phyloP scores from a whole-genome alignment of 2,113 vertebrate genomes.

The Nothoprocta perdicaria region DNA sequence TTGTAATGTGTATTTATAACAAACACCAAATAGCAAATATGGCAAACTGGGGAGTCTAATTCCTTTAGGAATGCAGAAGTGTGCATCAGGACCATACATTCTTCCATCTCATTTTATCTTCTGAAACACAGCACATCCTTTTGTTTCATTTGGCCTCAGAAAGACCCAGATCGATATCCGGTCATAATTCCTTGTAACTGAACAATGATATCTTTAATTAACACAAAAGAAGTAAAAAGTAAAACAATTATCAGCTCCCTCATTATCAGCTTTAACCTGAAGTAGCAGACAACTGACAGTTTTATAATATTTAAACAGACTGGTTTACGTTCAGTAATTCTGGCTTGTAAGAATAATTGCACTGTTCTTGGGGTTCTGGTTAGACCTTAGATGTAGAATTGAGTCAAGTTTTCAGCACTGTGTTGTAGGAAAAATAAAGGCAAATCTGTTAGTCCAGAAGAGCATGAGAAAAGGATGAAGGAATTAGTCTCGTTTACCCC shows the following conservation, averaged over 20 bases:
- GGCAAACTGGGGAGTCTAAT: constrained; percentile 17
- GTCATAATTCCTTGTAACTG: constrained; percentile 6
- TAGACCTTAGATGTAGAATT: neutral
- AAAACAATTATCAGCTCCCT: neutral
- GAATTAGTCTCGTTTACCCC: neutral
- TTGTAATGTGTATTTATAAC: neutral
- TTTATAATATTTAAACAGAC: neutral
- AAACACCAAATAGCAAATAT: constrained; percentile 20
- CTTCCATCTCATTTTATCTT: neutral
- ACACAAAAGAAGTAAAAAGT: neutral
- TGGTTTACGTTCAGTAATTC: neutral
- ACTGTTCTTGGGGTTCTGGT: neutral
- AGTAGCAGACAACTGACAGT: neutral
- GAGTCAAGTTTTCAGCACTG: neutral
- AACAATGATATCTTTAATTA: neutral
- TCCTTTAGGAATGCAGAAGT: constrained; percentile 9
- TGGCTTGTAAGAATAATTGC: neutral
- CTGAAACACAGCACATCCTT: neutral
- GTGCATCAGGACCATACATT: neutral
- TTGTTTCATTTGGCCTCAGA: constrained; percentile 18
- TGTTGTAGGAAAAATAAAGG: neutral
- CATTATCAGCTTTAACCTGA: constrained; percentile 6
- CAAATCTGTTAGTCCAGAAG: neutral
- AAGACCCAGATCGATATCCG: neutral
- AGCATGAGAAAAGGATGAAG: neutral